A percentile compares a stretch with the other conserved stretches of the same genome.
Conservation (phyloP, 2,113 vertebrate species). For the Platichthys flesus region DNA sequence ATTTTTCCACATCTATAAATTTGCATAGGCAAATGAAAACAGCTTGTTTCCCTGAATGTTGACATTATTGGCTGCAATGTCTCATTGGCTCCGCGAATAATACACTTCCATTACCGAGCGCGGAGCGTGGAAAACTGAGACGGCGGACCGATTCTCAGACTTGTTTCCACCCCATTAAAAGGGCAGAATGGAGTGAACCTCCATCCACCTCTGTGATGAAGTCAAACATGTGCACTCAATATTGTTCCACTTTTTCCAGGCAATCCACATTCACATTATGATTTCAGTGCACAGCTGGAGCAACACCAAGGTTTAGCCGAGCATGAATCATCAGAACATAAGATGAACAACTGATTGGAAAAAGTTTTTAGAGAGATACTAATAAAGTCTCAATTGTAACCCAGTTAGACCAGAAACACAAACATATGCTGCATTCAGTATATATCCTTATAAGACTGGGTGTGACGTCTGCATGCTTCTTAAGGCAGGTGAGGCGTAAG, state of each 20-base stretch:
- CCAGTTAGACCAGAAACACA: too few relatives aligned
- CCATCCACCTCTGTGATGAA: not conserved
- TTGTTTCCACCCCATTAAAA: slow-evolving; percentile 8
- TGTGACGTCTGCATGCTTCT: too few relatives aligned
- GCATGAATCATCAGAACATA: not conserved
- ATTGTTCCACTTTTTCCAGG: not conserved
- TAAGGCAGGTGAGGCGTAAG: too few relatives aligned
- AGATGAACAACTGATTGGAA: not conserved
- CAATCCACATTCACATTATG: not conserved
- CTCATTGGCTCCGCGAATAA: slow-evolving; percentile 3
- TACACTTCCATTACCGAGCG: not conserved
- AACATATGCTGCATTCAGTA: too few relatives aligned
- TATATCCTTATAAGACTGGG: too few relatives aligned
- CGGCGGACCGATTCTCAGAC: not conserved
- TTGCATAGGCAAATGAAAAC: slow-evolving; percentile 36
- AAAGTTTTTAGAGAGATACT: too few relatives aligned
- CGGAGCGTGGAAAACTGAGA: not conserved
- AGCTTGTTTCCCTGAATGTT: slow-evolving; percentile 19
- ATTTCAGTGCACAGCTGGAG: not conserved
- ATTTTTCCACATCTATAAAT: slow-evolving; percentile 30
- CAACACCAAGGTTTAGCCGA: not conserved
- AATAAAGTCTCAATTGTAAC: too few relatives aligned
- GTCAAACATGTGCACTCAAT: not conserved
- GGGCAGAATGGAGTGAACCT: not conserved
- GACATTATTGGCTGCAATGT: not conserved